Evolutionary conservation across 2,888 invertebrate genomes (phyloP), one percentile per base, ranked within the genome.

Genomic region (Drosophila rellima): DNA sequence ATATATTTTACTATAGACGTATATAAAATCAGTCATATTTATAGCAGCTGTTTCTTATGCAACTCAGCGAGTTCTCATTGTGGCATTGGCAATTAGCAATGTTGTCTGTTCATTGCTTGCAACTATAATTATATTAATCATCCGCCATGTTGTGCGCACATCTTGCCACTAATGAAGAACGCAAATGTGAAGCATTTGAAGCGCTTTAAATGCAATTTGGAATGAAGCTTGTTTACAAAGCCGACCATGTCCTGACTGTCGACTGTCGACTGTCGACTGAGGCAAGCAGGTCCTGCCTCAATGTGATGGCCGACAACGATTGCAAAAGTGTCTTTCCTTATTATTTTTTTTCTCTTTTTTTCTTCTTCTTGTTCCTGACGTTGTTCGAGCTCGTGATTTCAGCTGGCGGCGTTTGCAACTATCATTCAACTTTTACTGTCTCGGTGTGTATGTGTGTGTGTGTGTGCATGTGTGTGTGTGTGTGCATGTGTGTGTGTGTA

Each of bases 121-220:
- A 31, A 55, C 59, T 56, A 42, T 70, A 71, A 70, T 64, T 57
- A 77, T 73, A 88, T 85, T 85, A 85, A 85, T 74, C 86, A 85
- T 89, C 82, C 88, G 89, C 71, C 78, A 62, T 62, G 88, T 63
- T 54, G 71, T 67, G 66, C 66, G 61, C 69, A 70, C 65, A 68
- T 64, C 65, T 61, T 62, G 70, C 48, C 39, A 52, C 80, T 70
- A 82, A 86, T 83, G 72, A 80, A 85, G 67, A 67, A 47, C 33
- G 23, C 10, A 40, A 66, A 61, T 70, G 73, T 59, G 59, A 54
- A 74, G 65, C 61, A 68, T 78, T 76, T 67, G 57, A 78, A 68
- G 44, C 88, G 70, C 85, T 87, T 87, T 70, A 72, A 81, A 79
- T 84, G 88, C 82, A 85, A 85, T 88, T 88, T 66, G 52, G 71